These are phyloP conservation scores for Eubasilissa regina DNA, from an alignment of 1,140 invertebrate species.

Conservation along the genomic window DNA sequence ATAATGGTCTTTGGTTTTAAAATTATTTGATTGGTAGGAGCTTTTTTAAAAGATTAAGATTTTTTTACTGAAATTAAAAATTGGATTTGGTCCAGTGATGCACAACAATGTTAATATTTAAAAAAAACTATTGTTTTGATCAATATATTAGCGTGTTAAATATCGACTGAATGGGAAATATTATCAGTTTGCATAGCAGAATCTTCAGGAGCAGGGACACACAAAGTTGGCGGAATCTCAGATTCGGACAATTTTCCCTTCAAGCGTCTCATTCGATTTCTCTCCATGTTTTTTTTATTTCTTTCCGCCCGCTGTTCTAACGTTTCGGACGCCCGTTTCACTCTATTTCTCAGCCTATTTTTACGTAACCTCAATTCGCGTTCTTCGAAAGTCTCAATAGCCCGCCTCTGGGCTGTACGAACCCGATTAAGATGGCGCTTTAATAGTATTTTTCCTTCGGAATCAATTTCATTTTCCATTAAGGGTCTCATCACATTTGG, in stretches of 20 bases:
- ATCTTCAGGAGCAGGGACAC: neutral
- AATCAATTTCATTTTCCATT: neutral
- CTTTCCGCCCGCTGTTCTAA: conserved; percentile 29
- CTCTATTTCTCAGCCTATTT: conserved; percentile 44
- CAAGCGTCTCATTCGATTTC: conserved; percentile 31
- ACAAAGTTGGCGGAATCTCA: neutral
- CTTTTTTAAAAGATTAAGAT: too few relatives aligned
- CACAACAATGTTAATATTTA: too few relatives aligned
- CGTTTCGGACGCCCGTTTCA: conserved; percentile 39
- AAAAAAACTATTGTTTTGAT: too few relatives aligned
- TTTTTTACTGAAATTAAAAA: too few relatives aligned
- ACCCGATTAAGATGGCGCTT: conserved; percentile 29
- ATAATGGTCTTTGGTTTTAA: too few relatives aligned
- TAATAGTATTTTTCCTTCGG: conserved; percentile 29
- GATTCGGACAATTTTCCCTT: neutral
- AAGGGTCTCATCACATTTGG: neutral
- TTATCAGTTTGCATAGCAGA: neutral
- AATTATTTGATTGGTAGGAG: too few relatives aligned
- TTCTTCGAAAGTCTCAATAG: conserved; percentile 35
- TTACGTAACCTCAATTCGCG: conserved; percentile 42
- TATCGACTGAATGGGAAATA: too few relatives aligned
- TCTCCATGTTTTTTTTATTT: conserved; percentile 47
- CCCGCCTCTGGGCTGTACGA: conserved; percentile 38
- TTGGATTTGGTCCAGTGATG: too few relatives aligned
- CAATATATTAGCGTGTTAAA: too few relatives aligned